Base-by-base conservation (phyloP, 2,888 invertebrate species). In the Spodoptera littoralis region DNA sequence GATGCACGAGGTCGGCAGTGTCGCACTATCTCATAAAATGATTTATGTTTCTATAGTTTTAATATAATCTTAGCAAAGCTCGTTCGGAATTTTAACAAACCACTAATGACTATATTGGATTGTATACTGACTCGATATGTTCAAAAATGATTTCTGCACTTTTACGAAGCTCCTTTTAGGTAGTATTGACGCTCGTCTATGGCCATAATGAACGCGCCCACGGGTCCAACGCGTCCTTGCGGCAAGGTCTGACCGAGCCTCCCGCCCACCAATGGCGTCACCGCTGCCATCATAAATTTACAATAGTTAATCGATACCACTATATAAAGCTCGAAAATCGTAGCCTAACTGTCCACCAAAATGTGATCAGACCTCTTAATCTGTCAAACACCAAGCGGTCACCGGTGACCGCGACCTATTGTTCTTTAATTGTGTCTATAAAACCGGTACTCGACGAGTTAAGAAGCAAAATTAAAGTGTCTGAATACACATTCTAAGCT, bases 241-340 rank as follows among this genome's bases (percentile, higher is more conserved):
- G 87, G 84, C 92, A 90, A 93, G 93, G 94, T 91, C 91, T 89
- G 84, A 83, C 81, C 88, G 77, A 89, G 89, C 90, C 89, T 90
- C 88, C 91, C 88, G 90, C 92, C 88, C 87, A 88, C 90, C 75
- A 56, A 66, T 73, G 73, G 70, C 77, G 80, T 76, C 81, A 72
- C 74, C 70, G 65, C 53, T 62, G 27, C 52, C 73, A 71, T 76
- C 73, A 75, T 65, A 70, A 61, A 68, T 69, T 61, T 54, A 54
- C 58, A 55, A 77, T 59, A 66, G 60, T 64, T 50, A 61, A 66
- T 65, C 65, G 65, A 64, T 65, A 61, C 57, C 61, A 64, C 76
- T 66, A 51, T 76, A 77, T 60, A 49, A 60, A 66, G 60, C 47
- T 52, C 60, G 52, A 51, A 64, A 57, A 70, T 57, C 61, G 70